A percentile compares a stretch with the other conserved stretches of the same genome.
Evolutionary conservation across 2,113 vertebrate species (phyloP).

Genomic region (Pomatorhinus ruficollis): DNA sequence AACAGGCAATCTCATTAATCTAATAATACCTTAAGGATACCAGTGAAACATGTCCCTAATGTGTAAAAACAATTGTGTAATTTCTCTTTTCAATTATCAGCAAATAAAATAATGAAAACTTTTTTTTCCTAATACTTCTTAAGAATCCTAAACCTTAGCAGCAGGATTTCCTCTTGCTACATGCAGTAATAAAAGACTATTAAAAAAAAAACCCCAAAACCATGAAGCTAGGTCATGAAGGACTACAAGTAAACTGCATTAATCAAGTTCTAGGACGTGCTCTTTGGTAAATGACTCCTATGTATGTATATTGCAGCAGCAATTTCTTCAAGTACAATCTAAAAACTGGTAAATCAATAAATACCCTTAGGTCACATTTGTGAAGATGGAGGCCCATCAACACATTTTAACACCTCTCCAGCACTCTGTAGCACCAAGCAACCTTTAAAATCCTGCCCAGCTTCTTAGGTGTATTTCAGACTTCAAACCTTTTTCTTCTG

Average conservation of each 20-base stretch:
- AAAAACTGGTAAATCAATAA: not conserved
- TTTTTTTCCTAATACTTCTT: not conserved
- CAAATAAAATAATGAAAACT: not conserved
- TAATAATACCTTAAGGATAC: not conserved
- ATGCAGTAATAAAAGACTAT: not conserved
- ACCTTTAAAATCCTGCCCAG: not conserved
- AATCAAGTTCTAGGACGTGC: not conserved
- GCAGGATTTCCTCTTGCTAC: not conserved
- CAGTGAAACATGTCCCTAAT: not conserved
- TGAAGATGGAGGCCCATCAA: not conserved
- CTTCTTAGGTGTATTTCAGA: rapidly evolving
- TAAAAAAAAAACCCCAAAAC: rapidly evolving
- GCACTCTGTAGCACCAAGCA: not conserved
- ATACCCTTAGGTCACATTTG: not conserved
- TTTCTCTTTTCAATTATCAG: not conserved
- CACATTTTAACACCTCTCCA: not conserved
- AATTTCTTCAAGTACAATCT: not conserved
- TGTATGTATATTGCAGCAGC: not conserved
- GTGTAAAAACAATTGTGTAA: not conserved
- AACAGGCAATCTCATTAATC: not conserved
- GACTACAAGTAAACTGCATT: not conserved
- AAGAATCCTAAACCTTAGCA: not conserved
- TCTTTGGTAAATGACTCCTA: not conserved
- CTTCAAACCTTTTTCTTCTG: not conserved
- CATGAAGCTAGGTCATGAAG: not conserved